A percentile compares a stretch with the other conserved stretches of the same genome.
Conservation (phyloP, 2,113 vertebrate species). For the Bubo scandiacus region DNA sequence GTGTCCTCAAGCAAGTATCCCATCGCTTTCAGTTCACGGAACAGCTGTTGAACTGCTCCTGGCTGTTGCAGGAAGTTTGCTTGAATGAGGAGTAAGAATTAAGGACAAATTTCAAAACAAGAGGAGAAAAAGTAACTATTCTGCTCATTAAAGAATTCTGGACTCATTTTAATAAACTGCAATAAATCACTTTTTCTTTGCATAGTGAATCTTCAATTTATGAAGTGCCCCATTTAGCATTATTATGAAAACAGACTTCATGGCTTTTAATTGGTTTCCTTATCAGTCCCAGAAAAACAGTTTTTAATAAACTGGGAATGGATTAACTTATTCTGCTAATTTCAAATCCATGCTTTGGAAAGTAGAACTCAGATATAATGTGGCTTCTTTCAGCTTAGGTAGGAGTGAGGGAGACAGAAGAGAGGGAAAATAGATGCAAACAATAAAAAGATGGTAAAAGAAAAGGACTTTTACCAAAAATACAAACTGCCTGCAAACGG, state of each 20-base stretch:
- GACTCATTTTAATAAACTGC: slow-evolving; percentile 46
- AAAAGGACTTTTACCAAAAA: not conserved
- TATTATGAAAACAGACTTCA: slow-evolving; percentile 70
- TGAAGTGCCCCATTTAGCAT: slow-evolving; percentile 57
- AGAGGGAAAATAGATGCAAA: not conserved
- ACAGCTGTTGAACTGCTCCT: slow-evolving; percentile 33
- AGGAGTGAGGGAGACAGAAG: not conserved
- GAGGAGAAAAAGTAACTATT: not conserved
- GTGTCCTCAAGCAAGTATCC: slow-evolving; percentile 35
- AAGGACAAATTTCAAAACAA: slow-evolving; percentile 15
- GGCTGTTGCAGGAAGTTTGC: slow-evolving; percentile 32
- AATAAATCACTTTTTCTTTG: slow-evolving; percentile 59
- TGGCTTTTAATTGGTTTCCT: slow-evolving; percentile 72
- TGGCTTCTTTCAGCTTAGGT: not conserved
- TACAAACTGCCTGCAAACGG: not conserved
- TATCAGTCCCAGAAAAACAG: slow-evolving; percentile 62
- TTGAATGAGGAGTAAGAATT: slow-evolving; percentile 9
- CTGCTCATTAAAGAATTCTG: slow-evolving; percentile 42
- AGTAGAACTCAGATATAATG: not conserved
- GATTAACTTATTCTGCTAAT: slow-evolving; percentile 39
- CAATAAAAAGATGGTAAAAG: not conserved
- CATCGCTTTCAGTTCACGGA: not conserved
- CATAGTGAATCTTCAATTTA: slow-evolving; percentile 66
- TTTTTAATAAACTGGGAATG: slow-evolving; percentile 62
- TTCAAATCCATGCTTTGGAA: slow-evolving; percentile 58